phyloP scores from a whole-genome alignment of 2,113 vertebrate genomes.

The Petaurus breviceps region DNA sequence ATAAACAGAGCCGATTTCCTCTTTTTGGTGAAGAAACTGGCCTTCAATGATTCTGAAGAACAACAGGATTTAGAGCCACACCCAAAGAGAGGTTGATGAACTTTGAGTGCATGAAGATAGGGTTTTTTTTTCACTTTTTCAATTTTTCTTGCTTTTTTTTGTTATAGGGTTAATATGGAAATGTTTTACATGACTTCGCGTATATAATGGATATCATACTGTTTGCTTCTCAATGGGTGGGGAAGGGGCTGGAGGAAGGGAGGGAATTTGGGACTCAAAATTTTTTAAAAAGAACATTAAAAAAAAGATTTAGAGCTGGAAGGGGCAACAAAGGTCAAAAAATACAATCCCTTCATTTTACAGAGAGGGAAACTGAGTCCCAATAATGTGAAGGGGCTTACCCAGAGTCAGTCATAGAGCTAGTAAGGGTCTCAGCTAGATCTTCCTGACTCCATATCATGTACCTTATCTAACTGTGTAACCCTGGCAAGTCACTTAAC shows the following conservation, averaged over 20 bases:
- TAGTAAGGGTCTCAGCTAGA: not conserved
- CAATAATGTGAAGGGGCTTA: not conserved
- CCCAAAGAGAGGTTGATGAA: not conserved
- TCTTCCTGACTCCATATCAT: not conserved
- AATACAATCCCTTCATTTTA: not conserved
- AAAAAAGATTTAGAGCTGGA: not conserved
- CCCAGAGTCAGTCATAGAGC: not conserved
- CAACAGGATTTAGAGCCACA: not conserved
- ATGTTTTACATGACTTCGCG: not conserved
- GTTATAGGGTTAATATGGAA: not conserved
- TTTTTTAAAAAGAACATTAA: not conserved
- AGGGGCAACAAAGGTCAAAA: not conserved
- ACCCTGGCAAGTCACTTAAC: not conserved
- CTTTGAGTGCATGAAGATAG: not conserved
- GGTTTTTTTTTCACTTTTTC: not conserved
- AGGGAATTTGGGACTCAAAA: not conserved
- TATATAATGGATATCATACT: not conserved
- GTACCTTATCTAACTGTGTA: not conserved
- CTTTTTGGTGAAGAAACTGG: too few relatives aligned
- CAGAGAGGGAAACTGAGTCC: not conserved
- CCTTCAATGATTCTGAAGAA: not conserved
- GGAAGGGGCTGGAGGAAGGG: not conserved
- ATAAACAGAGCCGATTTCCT: slow-evolving; percentile 4
- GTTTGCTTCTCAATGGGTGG: not conserved
- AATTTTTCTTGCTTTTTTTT: not conserved